These are phyloP conservation scores for Endotricha flammealis DNA, from an alignment of 2,888 invertebrate genomes.

Conservation along the genomic window DNA sequence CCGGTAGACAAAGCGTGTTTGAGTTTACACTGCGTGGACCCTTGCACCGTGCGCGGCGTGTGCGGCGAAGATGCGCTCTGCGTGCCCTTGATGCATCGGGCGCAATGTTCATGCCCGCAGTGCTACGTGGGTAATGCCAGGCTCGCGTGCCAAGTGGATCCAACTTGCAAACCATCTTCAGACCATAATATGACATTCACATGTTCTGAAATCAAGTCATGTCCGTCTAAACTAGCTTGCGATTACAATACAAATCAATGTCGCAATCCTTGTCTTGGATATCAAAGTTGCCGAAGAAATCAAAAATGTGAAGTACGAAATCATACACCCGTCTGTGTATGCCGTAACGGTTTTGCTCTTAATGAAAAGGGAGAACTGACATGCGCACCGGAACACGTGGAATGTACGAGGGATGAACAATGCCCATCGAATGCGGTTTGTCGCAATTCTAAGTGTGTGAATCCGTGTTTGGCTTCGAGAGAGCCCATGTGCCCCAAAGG, in stretches of 20 bases:
- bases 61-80: slow-evolving; percentile 95
- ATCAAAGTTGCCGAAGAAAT: slow-evolving; percentile 86
- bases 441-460: slow-evolving; percentile 89
- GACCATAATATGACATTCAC: slow-evolving; percentile 79
- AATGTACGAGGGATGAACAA: slow-evolving; percentile 88
- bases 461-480: slow-evolving; percentile 86
- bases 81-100: slow-evolving; percentile 89
- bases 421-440: slow-evolving; percentile 93
- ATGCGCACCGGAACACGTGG: slow-evolving; percentile 89
- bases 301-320: slow-evolving; percentile 93
- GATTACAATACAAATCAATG: slow-evolving; percentile 84
- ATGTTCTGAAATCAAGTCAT: slow-evolving; percentile 84
- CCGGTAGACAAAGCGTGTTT: slow-evolving; percentile 94
- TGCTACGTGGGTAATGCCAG: slow-evolving; percentile 92
- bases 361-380: slow-evolving; percentile 92
- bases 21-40: slow-evolving; percentile 93
- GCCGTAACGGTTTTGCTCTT: slow-evolving; percentile 91
- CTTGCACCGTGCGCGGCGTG: slow-evolving; percentile 91
- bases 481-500: slow-evolving; percentile 86
- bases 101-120: slow-evolving; percentile 92
- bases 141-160: slow-evolving; percentile 87
- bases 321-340: slow-evolving; percentile 91
- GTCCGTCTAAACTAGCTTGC: slow-evolving; percentile 86
- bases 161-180: slow-evolving; percentile 83
- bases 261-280: slow-evolving; percentile 86